Evolutionary conservation across 2,113 vertebrate species (phyloP), one percentile per base, ranked within the genome.

Genomic region (Plestiodon gilberti): DNA sequence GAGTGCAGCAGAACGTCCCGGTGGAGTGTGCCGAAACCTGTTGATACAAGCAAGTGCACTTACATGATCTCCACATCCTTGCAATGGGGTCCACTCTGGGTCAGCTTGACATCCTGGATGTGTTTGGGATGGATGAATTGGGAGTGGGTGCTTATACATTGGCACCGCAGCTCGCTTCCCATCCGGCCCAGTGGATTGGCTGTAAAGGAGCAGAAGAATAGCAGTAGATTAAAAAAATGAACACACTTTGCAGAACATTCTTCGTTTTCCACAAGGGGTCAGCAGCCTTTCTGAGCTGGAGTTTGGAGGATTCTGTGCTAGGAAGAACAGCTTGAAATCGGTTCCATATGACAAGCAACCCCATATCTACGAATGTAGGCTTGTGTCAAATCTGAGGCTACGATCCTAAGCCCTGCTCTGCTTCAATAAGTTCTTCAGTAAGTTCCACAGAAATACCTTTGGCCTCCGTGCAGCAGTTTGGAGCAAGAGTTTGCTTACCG

Each of bases 1-100:
- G 52, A 52, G 30, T 23, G n/a, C 61, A 65, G 62, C 74, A 64
- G 30, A 52, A 22, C 1, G 4, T 38, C 55, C 38, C 38, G 17
- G 57, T 35, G 55, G 22, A 28, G 5, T 40, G 3, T 69, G 48
- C 20, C 38, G 43, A 71, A 43, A 71, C 10, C 18, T 20, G 30
- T n/a, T 9, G 55, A 61, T 11, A 64, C 1, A 38, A 28, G 33
- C 6, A 38, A 74, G 5, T 2, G 6, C 79, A 92, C 98, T 98
- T 95, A 99, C 98, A 99, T 98, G 96, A 99, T 96, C 96, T 99
- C 98, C 0, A 95, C 92, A 0, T 97, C 91, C 57, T 94, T 74
- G 64, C 98, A 99, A 92, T 98, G 97, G 33, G 98, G 96, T 38
- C 96, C 98, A 0, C 96, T 96, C 22, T 96, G 95, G 43, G 95